These are phyloP conservation scores for Heliconius congener DNA, from an alignment of 1,140 invertebrate genomes.

Conservation along the genomic window DNA sequence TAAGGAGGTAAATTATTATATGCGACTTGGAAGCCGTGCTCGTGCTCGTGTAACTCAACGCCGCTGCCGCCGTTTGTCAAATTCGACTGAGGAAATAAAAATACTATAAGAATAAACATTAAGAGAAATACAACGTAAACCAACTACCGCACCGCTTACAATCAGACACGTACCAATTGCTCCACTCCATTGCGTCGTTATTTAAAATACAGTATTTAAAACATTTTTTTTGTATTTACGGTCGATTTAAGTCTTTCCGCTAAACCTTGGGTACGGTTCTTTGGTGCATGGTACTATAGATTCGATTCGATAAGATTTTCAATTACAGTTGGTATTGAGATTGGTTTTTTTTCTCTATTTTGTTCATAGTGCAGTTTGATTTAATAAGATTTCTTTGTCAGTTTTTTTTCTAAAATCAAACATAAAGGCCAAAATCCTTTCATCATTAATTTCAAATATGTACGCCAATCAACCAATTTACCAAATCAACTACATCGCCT, in stretches of 20 bases:
- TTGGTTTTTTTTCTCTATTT: neutral
- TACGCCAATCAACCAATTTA: too few species aligned
- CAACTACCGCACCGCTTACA: neutral
- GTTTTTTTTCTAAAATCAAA: neutral
- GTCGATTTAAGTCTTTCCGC: conserved; percentile 48
- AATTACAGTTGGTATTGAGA: neutral
- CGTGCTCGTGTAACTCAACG: too few species aligned
- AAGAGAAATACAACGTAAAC: too few species aligned
- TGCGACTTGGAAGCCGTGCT: too few species aligned
- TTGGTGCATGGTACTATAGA: neutral
- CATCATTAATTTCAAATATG: too few species aligned
- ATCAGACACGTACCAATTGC: neutral
- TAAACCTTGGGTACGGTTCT: conserved; percentile 33
- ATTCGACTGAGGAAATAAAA: too few species aligned
- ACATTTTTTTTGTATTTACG: conserved; percentile 32
- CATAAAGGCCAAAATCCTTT: too few species aligned
- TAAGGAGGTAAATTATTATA: neutral
- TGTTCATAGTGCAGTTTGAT: neutral
- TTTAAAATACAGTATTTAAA: neutral
- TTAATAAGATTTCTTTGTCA: neutral
- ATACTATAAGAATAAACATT: too few species aligned
- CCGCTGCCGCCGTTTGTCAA: too few species aligned
- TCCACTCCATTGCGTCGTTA: neutral
- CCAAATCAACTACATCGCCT: too few species aligned
- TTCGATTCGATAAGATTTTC: neutral